phyloP scores from a whole-genome alignment of 2,888 invertebrate genomes.

The Stenolophus ochropezus region DNA sequence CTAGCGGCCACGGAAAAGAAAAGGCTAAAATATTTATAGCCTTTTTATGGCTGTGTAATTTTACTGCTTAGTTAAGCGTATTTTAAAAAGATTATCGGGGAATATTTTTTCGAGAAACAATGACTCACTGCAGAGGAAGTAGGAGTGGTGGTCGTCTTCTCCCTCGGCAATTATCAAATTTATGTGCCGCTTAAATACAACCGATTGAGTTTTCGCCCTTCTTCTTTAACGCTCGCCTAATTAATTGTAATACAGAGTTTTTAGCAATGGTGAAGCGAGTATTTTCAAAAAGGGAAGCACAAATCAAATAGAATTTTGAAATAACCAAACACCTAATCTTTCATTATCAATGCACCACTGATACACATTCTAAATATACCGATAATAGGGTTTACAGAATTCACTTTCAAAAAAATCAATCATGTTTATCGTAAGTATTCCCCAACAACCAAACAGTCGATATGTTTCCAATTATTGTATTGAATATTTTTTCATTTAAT shows the following conservation, averaged over 20 bases:
- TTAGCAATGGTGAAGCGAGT: too few relatives aligned
- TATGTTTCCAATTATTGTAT: too few relatives aligned
- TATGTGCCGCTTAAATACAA: slow-evolving; percentile 53
- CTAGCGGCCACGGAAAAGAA: slow-evolving; percentile 27
- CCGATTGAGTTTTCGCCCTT: slow-evolving; percentile 53
- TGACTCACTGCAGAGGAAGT: slow-evolving; percentile 45
- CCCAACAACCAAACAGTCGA: too few relatives aligned
- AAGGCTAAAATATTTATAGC: slow-evolving; percentile 57
- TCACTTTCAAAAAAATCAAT: too few relatives aligned
- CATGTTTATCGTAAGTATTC: too few relatives aligned
- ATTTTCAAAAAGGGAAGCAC: too few relatives aligned
- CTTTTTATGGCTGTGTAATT: slow-evolving; percentile 57
- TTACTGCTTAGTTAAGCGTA: slow-evolving; percentile 59
- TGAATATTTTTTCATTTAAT: too few relatives aligned
- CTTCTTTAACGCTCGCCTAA: slow-evolving; percentile 43
- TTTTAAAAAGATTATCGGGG: slow-evolving; percentile 56
- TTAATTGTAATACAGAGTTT: slow-evolving; percentile 58
- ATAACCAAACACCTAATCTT: too few relatives aligned
- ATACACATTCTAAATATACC: too few relatives aligned
- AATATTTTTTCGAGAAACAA: slow-evolving; percentile 49
- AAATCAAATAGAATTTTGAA: too few relatives aligned
- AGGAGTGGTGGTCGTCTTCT: slow-evolving; percentile 15
- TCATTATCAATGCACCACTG: too few relatives aligned
- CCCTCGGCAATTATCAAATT: slow-evolving; percentile 50
- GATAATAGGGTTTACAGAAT: too few relatives aligned